A percentile compares a stretch with the other conserved stretches of the same genome.
phyloP scores from a whole-genome alignment of 2,888 invertebrate species.

The Coelopa pilipes region DNA sequence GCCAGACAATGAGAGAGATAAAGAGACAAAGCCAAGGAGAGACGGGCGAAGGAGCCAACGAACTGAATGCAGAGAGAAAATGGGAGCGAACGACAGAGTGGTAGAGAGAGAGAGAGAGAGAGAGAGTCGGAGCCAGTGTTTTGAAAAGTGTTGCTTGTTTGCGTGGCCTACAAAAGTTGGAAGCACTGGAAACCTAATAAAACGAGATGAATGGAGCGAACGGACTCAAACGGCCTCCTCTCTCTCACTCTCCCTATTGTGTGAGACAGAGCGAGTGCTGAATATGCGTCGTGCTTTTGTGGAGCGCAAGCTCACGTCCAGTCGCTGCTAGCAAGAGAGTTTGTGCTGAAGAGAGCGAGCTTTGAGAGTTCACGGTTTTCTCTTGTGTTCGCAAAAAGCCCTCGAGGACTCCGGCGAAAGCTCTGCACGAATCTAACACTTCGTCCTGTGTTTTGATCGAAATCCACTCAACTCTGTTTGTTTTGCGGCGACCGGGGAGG shows the following conservation, averaged over 20 bases:
- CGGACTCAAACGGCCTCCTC: constrained; percentile 3
- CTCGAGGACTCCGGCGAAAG: constrained; percentile 10
- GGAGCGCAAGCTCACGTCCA: constrained; percentile 16
- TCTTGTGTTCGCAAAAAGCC: background rate
- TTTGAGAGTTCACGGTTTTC: background rate
- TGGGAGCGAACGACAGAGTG: background rate
- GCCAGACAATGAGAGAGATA: background rate
- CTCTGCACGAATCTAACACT: background rate
- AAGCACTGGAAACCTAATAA: constrained; percentile 19
- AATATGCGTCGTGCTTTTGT: background rate
- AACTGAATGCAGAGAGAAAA: constrained; percentile 5
- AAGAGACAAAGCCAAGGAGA: constrained; percentile 11
- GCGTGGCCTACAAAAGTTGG: constrained; percentile 29
- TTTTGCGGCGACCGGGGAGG: too few species aligned
- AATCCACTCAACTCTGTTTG: background rate
- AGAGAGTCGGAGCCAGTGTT: too few species aligned
- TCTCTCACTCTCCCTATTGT: background rate
- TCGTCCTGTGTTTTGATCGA: background rate
- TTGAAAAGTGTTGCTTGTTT: constrained; percentile 27
- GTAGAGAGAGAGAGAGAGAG: background rate
- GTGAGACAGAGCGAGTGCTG: background rate
- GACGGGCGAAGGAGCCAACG: background rate
- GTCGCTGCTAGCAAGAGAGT: constrained; percentile 1
- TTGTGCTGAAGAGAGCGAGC: background rate
- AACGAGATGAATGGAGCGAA: constrained; percentile 10